A percentile compares a stretch with the other conserved stretches of the same genome.
These are phyloP conservation scores for Rhipidura dahli DNA, from an alignment of 2,113 vertebrate species.

Conservation along the genomic window DNA sequence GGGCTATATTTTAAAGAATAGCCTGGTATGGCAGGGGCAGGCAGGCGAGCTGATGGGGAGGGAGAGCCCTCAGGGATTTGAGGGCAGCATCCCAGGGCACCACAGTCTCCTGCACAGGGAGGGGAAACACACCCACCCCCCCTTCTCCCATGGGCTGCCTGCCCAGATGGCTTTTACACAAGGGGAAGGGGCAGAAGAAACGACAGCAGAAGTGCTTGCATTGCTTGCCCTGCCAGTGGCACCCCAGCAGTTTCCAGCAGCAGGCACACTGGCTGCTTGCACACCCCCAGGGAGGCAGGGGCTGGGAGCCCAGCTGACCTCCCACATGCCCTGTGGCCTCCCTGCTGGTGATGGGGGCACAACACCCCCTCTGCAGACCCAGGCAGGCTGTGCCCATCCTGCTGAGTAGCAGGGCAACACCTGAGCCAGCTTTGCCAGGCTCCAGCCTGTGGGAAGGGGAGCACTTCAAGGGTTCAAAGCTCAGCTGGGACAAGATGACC, in stretches of 20 bases:
- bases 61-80: slow-evolving; percentile 24
- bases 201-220: neutral
- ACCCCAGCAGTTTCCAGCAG: neutral
- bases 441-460: neutral
- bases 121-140: neutral
- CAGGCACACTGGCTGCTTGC: neutral
- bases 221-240: neutral
- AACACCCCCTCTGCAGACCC: neutral
- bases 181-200: neutral
- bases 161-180: neutral
- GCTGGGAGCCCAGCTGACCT: neutral
- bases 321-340: neutral
- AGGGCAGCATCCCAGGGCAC: slow-evolving; percentile 36
- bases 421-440: neutral
- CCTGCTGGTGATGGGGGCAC: fast-evolving
- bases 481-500: neutral
- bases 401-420: neutral
- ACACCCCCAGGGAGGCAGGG: fast-evolving
- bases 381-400: neutral
- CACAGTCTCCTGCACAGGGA: neutral
- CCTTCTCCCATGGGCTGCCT: neutral
- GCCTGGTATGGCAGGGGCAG: slow-evolving; percentile 22
- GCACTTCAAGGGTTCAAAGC: neutral
- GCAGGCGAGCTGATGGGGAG: neutral
- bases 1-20: slow-evolving; percentile 56